Conservation (phyloP, 2,797 vertebrate genomes). For the Tolypeutes matacus region DNA sequence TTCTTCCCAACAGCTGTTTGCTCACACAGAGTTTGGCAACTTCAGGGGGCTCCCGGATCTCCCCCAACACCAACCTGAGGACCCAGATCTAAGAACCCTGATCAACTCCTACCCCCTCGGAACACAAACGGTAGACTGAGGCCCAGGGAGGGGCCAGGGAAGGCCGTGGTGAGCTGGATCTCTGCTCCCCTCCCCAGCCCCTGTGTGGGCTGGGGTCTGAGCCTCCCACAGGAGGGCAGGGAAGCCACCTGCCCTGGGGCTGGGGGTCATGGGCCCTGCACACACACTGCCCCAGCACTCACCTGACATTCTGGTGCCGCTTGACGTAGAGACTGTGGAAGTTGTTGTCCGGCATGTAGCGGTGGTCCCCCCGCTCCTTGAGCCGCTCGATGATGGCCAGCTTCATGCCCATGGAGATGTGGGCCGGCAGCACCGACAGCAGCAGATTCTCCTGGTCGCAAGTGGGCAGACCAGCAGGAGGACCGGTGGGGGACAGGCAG, state of each 20-base stretch:
- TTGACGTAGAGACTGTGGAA: constrained; percentile 99
- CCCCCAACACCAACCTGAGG: neutral
- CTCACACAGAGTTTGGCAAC: too few species aligned
- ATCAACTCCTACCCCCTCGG: neutral
- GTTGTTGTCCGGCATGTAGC: constrained; percentile 96
- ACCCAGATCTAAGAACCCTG: neutral
- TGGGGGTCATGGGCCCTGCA: too few species aligned
- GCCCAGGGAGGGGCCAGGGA: neutral
- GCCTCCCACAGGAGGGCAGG: neutral
- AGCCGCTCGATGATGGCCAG: constrained; percentile 96
- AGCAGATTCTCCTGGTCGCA: constrained; percentile 94
- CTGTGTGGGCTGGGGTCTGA: neutral
- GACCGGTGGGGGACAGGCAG: fast-evolving
- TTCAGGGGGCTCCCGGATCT: neutral
- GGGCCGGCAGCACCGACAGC: constrained; percentile 96
- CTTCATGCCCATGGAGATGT: constrained; percentile 99
- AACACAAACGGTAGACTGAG: neutral
- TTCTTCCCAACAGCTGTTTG: neutral
- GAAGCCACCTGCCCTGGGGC: too few species aligned
- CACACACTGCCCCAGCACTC: constrained; percentile 42
- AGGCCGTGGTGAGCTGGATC: neutral
- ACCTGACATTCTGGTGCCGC: constrained; percentile 99
- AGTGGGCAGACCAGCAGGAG: fast-evolving
- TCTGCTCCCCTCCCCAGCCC: neutral
- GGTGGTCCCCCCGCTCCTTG: constrained; percentile 95